A percentile compares a stretch with the other conserved stretches of the same genome.
These are phyloP conservation scores for Drosophila sulfurigaster DNA, from an alignment of 1,140 invertebrate genomes.

Conservation along the genomic window DNA sequence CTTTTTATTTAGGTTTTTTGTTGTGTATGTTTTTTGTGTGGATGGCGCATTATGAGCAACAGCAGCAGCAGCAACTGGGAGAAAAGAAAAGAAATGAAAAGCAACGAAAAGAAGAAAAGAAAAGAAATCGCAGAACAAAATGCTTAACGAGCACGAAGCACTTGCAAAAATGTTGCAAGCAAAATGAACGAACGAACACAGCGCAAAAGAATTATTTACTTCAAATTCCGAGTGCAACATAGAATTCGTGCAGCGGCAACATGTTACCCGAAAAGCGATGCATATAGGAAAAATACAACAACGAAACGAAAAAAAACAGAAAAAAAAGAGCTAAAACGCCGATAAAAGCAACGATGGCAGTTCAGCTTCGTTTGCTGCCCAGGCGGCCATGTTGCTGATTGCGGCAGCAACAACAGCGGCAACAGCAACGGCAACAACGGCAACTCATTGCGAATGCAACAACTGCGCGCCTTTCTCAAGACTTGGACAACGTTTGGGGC, in stretches of 20 bases:
- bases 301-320: background rate
- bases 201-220: conserved; percentile 78
- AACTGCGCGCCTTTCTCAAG: conserved; percentile 79
- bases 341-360: conserved; percentile 78
- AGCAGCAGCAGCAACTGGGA: conserved; percentile 34
- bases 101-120: conserved; percentile 21
- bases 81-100: conserved; percentile 36
- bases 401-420: conserved; percentile 39
- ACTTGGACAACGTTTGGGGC: conserved; percentile 65
- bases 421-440: conserved; percentile 29
- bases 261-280: conserved; percentile 73
- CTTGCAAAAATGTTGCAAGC: conserved; percentile 67
- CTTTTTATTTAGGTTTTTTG: conserved; percentile 37
- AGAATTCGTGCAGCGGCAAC: conserved; percentile 80
- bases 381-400: conserved; percentile 82
- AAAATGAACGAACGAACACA: conserved; percentile 40
- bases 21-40: conserved; percentile 18
- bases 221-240: conserved; percentile 81
- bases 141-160: conserved; percentile 79
- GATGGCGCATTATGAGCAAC: conserved; percentile 67
- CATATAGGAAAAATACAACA: conserved; percentile 38
- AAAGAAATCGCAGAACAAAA: conserved; percentile 70
- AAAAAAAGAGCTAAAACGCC: conserved; percentile 68
- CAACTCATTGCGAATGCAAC: conserved; percentile 82
- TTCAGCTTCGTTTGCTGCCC: conserved; percentile 83